phyloP scores from a whole-genome alignment of 1,140 invertebrate genomes.

The Copidosoma floridanum region DNA sequence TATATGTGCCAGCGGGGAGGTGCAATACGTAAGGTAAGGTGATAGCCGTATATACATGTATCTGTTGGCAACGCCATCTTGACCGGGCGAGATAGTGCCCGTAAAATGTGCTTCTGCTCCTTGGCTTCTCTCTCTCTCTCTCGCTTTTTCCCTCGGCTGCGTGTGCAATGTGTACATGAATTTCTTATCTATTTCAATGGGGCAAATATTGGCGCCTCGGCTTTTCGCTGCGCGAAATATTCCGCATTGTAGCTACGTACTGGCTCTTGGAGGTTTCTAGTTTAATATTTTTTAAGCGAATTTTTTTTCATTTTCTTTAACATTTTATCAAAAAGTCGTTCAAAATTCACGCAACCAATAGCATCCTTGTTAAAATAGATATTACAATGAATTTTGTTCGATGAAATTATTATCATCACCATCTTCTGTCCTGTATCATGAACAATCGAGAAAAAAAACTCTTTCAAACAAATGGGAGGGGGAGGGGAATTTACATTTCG shows the following conservation, averaged over 20 bases:
- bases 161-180: constrained; percentile 5
- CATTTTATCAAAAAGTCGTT: not conserved
- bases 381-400: too few relatives aligned
- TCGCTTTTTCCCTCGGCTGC: too few relatives aligned
- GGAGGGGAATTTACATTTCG: too few relatives aligned
- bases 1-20: constrained; percentile 44
- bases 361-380: too few relatives aligned
- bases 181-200: constrained; percentile 22
- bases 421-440: too few relatives aligned
- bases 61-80: constrained; percentile 48
- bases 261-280: not conserved
- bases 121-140: too few relatives aligned
- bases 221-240: not conserved
- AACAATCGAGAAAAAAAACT: too few relatives aligned
- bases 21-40: too few relatives aligned
- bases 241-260: constrained; percentile 8
- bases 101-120: constrained; percentile 12
- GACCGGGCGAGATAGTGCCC: constrained; percentile 32
- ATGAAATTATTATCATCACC: too few relatives aligned
- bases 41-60: constrained; percentile 40
- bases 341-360: not conserved
- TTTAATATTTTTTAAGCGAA: not conserved
- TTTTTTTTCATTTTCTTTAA: not conserved
- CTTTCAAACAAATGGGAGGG: too few relatives aligned
- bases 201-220: constrained; percentile 11